Evolutionary conservation across 2,888 invertebrate genomes (phyloP), one percentile per base, ranked within the genome.

Genomic region (Sclerodermus sp.): DNA sequence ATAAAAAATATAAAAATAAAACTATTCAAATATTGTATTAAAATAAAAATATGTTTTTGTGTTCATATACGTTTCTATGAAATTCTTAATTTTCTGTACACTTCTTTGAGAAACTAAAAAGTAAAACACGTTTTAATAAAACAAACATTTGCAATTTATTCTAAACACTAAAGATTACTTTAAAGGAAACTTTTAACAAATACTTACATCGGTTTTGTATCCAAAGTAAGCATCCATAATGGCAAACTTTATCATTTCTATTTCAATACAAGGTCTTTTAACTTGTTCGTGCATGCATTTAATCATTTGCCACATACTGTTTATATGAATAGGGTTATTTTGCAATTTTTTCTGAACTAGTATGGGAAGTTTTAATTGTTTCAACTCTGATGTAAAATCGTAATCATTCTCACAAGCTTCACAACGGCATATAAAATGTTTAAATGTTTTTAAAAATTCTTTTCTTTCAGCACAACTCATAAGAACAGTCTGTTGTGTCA

Each of bases 281-380:
- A 0, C 5, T 9, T 30, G 38, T 13, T 30, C 23, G 13, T 17
- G 12, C n/a, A 44, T 41, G n/a, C 10, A 31, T 15, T 42, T 41
- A 36, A 51, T 13, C 1, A 51, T 12, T 39, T 41, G 14, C 47
- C 51, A 51, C 32, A 51, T 44, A 13, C 1, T 37, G 6, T 40
- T n/a, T 3, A 47, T 38, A 30, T 44, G 1, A 23, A 14, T 30
- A 13, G 47, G 51, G 36, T 47, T 37, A 14, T 42, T 45, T 31
- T n/a, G 16, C 30, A 44, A 42, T 5, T 14, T 30, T 9, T 32
- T 39, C 29, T 40, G 1, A 12, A 40, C 13, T 3, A 2, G 1
- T 0, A 13, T 9, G 4, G 46, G 40, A 8, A 46, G 13, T 14
- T 40, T 46, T 8, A 46, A 1, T 16, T 38, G 15, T 38, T n/a